Percentiles rank a stretch among this genome's conserved stretches.
phyloP scores from a whole-genome alignment of 37 sponge, comb jelly and placozoan genomes.

The Haliclona indistincta region DNA sequence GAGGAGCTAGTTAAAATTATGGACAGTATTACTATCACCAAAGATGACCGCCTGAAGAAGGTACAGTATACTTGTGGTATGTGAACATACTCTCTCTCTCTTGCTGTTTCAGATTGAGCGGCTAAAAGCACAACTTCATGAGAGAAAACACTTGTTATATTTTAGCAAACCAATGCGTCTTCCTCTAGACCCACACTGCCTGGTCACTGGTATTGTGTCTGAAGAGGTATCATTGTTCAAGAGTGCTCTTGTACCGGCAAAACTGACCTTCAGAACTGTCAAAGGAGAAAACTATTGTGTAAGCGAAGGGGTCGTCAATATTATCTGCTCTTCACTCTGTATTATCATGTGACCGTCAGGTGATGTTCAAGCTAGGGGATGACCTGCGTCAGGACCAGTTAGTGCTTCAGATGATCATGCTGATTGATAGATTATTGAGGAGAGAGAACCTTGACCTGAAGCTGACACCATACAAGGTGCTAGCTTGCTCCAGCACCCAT shows the following conservation, averaged over 20 bases:
- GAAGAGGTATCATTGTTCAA: slow-evolving; percentile 84
- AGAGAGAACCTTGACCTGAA: slow-evolving; percentile 98
- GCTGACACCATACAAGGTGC: slow-evolving; percentile 92
- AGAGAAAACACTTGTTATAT: neutral
- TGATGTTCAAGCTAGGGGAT: slow-evolving; percentile 96
- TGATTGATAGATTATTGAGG: slow-evolving; percentile 94
- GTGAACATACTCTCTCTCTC: neutral
- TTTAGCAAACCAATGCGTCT: slow-evolving; percentile 52
- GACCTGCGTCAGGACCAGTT: slow-evolving; percentile 98
- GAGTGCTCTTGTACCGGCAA: slow-evolving; percentile 88
- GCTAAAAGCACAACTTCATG: slow-evolving; percentile 20
- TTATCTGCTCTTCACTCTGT: neutral
- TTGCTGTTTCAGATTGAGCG: slow-evolving; percentile 40
- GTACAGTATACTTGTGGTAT: slow-evolving; percentile 17
- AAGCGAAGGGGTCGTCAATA: neutral
- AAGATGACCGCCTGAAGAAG: slow-evolving; percentile 78
- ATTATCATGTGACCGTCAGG: slow-evolving; percentile 35
- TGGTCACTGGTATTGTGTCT: slow-evolving; percentile 54
- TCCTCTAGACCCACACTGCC: slow-evolving; percentile 53
- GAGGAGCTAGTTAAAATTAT: slow-evolving; percentile 40
- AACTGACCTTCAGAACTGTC: slow-evolving; percentile 77
- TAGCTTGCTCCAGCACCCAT: slow-evolving; percentile 77
- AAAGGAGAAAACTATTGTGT: slow-evolving; percentile 72
- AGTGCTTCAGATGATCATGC: slow-evolving; percentile 89
- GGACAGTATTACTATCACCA: slow-evolving; percentile 18